Evolutionary conservation across 2,888 invertebrate genomes (phyloP).

Genomic region (Tribolium freemani): DNA sequence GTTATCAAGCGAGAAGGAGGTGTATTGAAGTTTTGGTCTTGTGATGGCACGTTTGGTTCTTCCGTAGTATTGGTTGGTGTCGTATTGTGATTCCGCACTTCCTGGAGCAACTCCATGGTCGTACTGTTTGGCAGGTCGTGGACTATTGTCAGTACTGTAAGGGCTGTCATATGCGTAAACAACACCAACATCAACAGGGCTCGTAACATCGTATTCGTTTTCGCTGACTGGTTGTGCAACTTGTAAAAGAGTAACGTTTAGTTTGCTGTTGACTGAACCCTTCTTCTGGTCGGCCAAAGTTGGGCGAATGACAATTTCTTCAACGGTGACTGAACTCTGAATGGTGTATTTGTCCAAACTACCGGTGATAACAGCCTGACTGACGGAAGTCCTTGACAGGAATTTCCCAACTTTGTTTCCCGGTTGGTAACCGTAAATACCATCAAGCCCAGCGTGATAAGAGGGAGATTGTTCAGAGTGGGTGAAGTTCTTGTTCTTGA

Average conservation of each 20-base stretch:
- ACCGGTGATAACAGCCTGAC: slow-evolving; percentile 73
- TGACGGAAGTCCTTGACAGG: slow-evolving; percentile 72
- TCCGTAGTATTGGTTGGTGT: slow-evolving; percentile 36
- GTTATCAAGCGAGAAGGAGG: slow-evolving; percentile 53
- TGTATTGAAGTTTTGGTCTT: background rate
- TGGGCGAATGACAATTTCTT: slow-evolving; percentile 74
- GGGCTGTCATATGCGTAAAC: slow-evolving; percentile 69
- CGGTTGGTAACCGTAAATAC: slow-evolving; percentile 63
- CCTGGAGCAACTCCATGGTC: background rate
- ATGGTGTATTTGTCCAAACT: slow-evolving; percentile 73
- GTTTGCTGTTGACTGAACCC: slow-evolving; percentile 70
- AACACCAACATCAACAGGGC: slow-evolving; percentile 68
- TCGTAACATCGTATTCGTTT: slow-evolving; percentile 61
- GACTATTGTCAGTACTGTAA: slow-evolving; percentile 57
- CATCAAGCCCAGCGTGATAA: slow-evolving; percentile 76
- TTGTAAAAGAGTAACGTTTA: slow-evolving; percentile 69
- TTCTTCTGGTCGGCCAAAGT: slow-evolving; percentile 73
- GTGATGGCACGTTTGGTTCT: background rate
- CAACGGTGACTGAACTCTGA: slow-evolving; percentile 76
- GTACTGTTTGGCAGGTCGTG: slow-evolving; percentile 36
- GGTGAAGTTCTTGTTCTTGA: slow-evolving; percentile 77
- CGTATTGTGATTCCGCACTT: slow-evolving; percentile 31
- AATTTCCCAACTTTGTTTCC: slow-evolving; percentile 63
- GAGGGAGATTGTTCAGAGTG: slow-evolving; percentile 74
- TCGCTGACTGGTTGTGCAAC: slow-evolving; percentile 64